Conservation (phyloP, 2,113 vertebrate species). For the Oreochromis tanganicae region DNA sequence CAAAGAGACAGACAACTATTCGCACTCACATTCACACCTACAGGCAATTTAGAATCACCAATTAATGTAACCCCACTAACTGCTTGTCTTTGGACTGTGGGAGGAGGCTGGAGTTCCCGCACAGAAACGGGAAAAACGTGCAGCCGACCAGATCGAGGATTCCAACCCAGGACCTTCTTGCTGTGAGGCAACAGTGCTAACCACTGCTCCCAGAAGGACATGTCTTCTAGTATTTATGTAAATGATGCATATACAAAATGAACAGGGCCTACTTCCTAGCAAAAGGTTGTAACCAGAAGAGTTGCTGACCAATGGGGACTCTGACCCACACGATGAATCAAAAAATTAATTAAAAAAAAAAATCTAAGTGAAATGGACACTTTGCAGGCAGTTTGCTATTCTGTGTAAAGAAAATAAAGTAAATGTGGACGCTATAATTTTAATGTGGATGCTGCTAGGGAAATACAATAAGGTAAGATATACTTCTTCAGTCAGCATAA, state of each 20-base stretch:
- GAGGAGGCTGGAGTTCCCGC: not conserved
- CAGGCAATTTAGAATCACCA: not conserved
- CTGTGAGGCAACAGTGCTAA: not conserved
- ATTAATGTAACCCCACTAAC: not conserved
- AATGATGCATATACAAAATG: not conserved
- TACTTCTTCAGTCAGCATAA: not conserved
- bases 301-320: not conserved
- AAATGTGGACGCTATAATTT: not conserved
- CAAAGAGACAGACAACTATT: not conserved
- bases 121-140: not conserved
- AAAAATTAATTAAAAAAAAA: fast-evolving
- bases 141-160: not conserved
- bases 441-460: not conserved
- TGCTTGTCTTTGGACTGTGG: not conserved
- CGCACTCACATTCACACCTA: not conserved
- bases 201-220: not conserved
- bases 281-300: not conserved
- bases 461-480: not conserved
- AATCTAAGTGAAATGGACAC: not conserved
- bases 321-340: not conserved
- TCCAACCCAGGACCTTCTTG: not conserved
- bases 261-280: not conserved
- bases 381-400: not conserved
- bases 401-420: not conserved
- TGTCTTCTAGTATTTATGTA: not conserved